These are phyloP conservation scores for Nasalis larvatus DNA, from an alignment of 2,113 vertebrate genomes.

Conservation along the genomic window DNA sequence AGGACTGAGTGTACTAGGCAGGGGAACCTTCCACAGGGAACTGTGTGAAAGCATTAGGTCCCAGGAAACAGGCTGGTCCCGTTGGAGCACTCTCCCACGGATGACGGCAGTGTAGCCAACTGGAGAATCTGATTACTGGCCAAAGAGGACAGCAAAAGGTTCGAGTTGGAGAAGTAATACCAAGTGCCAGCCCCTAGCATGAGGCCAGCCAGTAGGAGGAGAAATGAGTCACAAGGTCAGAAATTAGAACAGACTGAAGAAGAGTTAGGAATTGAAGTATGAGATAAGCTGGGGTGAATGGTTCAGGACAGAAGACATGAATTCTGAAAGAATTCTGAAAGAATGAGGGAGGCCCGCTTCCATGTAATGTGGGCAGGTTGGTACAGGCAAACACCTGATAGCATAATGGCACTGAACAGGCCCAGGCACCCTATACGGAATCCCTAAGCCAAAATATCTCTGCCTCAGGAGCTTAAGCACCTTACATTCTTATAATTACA, in stretches of 20 bases:
- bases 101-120: not conserved
- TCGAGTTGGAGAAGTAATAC: slow-evolving; percentile 12
- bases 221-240: slow-evolving; percentile 60
- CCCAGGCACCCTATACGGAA: slow-evolving; percentile 46
- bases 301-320: slow-evolving; percentile 65
- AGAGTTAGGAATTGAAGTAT: slow-evolving; percentile 48
- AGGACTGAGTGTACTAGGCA: not conserved
- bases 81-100: not conserved
- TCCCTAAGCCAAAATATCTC: slow-evolving; percentile 52
- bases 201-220: slow-evolving; percentile 38
- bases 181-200: slow-evolving; percentile 25
- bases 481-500: slow-evolving; percentile 54
- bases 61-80: not conserved
- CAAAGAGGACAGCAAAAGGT: slow-evolving; percentile 10
- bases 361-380: slow-evolving; percentile 60
- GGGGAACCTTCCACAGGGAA: not conserved
- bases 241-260: slow-evolving; percentile 55
- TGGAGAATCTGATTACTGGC: not conserved
- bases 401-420: slow-evolving; percentile 66
- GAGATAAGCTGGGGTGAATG: slow-evolving; percentile 70
- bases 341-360: slow-evolving; percentile 68
- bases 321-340: slow-evolving; percentile 73
- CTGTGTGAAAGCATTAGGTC: not conserved
- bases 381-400: slow-evolving; percentile 73
- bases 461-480: slow-evolving; percentile 39